A percentile compares a stretch with the other conserved stretches of the same genome.
Conservation (phyloP, 2,888 invertebrate genomes). For the Plebejus melissa region DNA sequence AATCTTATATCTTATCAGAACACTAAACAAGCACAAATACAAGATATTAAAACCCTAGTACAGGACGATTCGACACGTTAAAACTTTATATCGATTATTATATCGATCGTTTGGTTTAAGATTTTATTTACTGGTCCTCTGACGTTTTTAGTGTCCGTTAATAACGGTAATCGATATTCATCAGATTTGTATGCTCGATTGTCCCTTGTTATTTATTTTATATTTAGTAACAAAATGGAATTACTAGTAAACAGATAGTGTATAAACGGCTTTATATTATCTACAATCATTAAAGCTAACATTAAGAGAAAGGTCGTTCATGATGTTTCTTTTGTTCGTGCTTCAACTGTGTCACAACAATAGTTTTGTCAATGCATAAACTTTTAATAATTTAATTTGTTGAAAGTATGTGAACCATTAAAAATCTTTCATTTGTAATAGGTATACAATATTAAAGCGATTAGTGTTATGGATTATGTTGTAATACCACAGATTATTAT, state of each 20-base stretch:
- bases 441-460: background rate
- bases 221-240: no score
- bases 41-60: slow-evolving; percentile 3
- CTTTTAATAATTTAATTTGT: background rate
- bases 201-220: no score
- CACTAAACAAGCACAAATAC: slow-evolving; percentile 8
- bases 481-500: background rate
- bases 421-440: background rate
- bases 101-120: background rate
- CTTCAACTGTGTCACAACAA: background rate
- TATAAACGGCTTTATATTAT: background rate
- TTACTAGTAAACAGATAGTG: background rate
- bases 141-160: no score
- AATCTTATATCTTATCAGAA: slow-evolving; percentile 16
- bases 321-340: background rate
- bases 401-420: background rate
- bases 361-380: background rate
- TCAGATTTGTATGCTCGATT: no score
- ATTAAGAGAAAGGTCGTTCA: background rate
- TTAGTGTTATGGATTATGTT: background rate
- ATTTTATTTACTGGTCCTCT: no score
- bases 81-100: background rate
- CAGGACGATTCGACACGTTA: background rate
- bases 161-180: no score
- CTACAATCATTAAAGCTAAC: background rate